Base-by-base conservation (phyloP, 1,140 invertebrate species). In the Anadara kagoshimensis region DNA sequence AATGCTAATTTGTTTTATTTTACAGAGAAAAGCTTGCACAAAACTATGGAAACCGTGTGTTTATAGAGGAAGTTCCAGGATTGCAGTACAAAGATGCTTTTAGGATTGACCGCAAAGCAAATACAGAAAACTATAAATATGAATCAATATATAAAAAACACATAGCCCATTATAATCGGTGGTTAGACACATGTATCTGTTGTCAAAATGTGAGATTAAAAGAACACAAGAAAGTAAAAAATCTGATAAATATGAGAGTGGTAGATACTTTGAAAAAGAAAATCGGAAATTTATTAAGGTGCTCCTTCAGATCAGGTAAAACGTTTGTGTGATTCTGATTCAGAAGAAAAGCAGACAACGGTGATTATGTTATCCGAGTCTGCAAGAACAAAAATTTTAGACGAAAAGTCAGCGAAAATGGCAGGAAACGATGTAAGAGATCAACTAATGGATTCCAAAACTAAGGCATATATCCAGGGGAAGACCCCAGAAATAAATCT, bases 101-200 rank as follows among this genome's bases (percentile, higher is more conserved):
- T 70, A 75, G 83, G 58, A 61, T 89, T 47, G 89, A 89, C 65
- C 65, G 79, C 43, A 83, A 76, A 59, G 54, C 80, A 18, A 87
- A 90, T 58, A 76, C 69, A 29, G 82, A 85, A 43, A 86, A 88
- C 53, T 76, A 80, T 62, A 76, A 79, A 14, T 90, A 89, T 81
- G 79, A 81, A 22, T 85, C 85, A 22, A 69, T 90, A 7, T 88
- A 88, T 67, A 86, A 84, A 69, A 73, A 78, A 14, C 83, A 89
- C 66, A 74, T 90, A 36, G 82, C 89, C 2, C 81, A 79, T 64
- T 90, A 85, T 68, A 64, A 59, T 10, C 29, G 62, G 20, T 36
- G 20, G 7, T 69, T 57, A 26, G 24, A 69, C 62, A 53, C 58
- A n/a, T 81, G 78, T 75, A 43, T 85, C 7, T 84, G 83, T 20